Percentiles rank a stretch among this genome's conserved stretches.
Evolutionary conservation across 2,888 invertebrate species (phyloP).

Genomic region (Galeopsomyia nigrocyanea): DNA sequence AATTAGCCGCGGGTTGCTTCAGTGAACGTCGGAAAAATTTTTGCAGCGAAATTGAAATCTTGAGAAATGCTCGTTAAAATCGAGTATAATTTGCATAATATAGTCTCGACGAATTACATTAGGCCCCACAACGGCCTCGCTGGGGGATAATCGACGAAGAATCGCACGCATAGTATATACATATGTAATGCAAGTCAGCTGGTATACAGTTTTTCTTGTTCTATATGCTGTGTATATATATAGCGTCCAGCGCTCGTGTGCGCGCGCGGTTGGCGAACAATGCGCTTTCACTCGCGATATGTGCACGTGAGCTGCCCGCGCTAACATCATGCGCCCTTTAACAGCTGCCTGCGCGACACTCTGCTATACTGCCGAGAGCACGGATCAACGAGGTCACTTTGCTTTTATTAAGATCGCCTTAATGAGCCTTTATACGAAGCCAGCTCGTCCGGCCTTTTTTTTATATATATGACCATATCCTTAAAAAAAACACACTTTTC

Average conservation of each 20-base stretch:
- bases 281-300: conserved; percentile 34
- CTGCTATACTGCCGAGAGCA: neutral
- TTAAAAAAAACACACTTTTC: too few relatives aligned
- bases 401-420: conserved; percentile 37
- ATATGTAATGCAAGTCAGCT: too few relatives aligned
- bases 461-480: too few relatives aligned
- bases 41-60: too few relatives aligned
- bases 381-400: conserved; percentile 32
- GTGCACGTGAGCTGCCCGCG: neutral
- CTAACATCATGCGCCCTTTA: conserved; percentile 13
- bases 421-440: conserved; percentile 39
- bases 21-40: too few relatives aligned
- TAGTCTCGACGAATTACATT: too few relatives aligned
- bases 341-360: conserved; percentile 15
- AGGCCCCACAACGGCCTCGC: too few relatives aligned
- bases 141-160: too few relatives aligned
- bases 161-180: too few relatives aligned
- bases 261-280: conserved; percentile 9
- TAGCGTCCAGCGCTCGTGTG: neutral
- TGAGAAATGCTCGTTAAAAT: too few relatives aligned
- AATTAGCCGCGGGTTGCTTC: too few relatives aligned
- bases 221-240: neutral
- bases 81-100: too few relatives aligned
- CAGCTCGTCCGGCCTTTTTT: conserved; percentile 10
- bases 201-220: neutral